Conservation (phyloP, 2,113 vertebrate species). For the Cyphomyrus discorhynchus region DNA sequence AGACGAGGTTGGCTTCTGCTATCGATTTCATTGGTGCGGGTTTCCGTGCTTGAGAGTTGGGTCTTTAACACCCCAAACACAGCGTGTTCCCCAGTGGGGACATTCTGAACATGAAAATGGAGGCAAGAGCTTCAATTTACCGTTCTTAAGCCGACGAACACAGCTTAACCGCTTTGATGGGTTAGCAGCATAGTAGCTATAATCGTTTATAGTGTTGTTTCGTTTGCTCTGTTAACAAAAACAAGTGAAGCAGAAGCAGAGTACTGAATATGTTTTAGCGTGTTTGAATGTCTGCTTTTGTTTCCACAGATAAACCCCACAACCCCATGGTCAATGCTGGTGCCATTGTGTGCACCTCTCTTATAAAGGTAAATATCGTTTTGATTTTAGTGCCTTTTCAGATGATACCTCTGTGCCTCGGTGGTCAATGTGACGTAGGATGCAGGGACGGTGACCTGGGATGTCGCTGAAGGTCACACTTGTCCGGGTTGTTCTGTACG, state of each 20-base stretch:
- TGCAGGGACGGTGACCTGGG: background rate
- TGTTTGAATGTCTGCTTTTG: background rate
- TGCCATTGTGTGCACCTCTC: constrained; percentile 92
- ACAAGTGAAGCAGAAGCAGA: background rate
- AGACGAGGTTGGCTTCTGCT: background rate
- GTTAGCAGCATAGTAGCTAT: background rate
- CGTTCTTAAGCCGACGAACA: background rate
- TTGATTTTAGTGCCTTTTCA: background rate
- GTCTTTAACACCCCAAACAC: background rate
- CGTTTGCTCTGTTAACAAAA: background rate
- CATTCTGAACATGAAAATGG: background rate
- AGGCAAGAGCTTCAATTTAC: background rate
- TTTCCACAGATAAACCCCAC: constrained; percentile 86
- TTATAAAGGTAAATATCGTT: constrained; percentile 85
- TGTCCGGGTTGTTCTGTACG: background rate
- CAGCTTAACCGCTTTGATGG: background rate
- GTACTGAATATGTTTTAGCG: background rate
- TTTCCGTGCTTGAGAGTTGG: background rate
- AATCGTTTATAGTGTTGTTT: background rate
- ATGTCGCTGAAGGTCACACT: background rate
- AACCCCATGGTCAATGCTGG: constrained; percentile 99
- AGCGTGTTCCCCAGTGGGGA: background rate
- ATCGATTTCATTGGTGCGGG: background rate
- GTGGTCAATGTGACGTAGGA: background rate
- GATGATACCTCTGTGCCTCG: background rate